phyloP scores from a whole-genome alignment of 2,797 vertebrate genomes.

The Microchirus variegatus region DNA sequence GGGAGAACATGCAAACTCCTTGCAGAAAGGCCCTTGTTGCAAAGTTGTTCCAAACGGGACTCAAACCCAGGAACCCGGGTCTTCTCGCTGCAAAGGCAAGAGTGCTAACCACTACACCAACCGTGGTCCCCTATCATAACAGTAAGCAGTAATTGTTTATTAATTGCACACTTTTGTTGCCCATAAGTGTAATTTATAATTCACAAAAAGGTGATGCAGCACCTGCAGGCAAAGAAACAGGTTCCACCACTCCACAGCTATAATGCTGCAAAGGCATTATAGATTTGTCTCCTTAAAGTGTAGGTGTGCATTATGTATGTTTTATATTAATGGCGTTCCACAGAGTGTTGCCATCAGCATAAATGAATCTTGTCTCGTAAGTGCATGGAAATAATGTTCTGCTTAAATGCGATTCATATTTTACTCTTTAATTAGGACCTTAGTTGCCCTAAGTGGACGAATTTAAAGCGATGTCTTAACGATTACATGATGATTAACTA shows the following conservation, averaged over 20 bases:
- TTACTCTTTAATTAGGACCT: slow-evolving; percentile 56
- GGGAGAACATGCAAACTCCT: no score
- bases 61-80: no score
- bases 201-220: slow-evolving; percentile 38
- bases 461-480: slow-evolving; percentile 59
- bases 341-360: slow-evolving; percentile 31
- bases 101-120: no score
- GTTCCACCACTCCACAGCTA: not conserved
- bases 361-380: slow-evolving; percentile 49
- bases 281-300: slow-evolving; percentile 30
- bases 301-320: slow-evolving; percentile 33
- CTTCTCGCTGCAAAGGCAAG: no score
- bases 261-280: slow-evolving; percentile 4
- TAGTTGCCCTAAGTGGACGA: slow-evolving; percentile 35
- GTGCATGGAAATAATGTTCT: slow-evolving; percentile 30
- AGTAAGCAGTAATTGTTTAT: slow-evolving; percentile 3
- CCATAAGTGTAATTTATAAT: not conserved
- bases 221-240: slow-evolving; percentile 10
- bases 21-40: no score
- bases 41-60: no score
- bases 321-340: slow-evolving; percentile 30
- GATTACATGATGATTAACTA: slow-evolving; percentile 58
- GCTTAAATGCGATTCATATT: slow-evolving; percentile 60
- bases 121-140: no score
- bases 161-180: slow-evolving; percentile 5